Conservation (phyloP, 2,888 invertebrate genomes). For the Synanthedon andrenaeformis region DNA sequence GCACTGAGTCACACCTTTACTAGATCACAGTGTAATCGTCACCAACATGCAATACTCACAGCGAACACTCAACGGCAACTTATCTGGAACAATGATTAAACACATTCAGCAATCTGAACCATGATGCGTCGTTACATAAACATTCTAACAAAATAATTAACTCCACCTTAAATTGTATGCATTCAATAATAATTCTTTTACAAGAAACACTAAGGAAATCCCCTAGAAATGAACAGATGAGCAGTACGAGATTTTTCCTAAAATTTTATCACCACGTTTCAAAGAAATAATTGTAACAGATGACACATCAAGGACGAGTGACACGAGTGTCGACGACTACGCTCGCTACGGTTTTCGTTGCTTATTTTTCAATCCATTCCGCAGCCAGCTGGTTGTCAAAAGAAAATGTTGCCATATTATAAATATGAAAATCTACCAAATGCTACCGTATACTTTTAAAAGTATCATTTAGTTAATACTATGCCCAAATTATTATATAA, state of each 20-base stretch:
- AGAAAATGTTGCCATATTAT: conserved; percentile 40
- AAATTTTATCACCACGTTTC: conserved; percentile 37
- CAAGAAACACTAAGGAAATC: conserved; percentile 3
- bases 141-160: conserved; percentile 47
- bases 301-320: conserved; percentile 64
- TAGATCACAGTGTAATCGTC: conserved; percentile 23
- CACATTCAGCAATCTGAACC: conserved; percentile 48
- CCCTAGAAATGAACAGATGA: conserved; percentile 7
- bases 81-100: conserved; percentile 63
- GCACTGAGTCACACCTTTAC: conserved; percentile 16
- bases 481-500: too few species aligned
- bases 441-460: too few species aligned
- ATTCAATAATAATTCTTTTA: neutral
- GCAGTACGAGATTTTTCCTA: conserved; percentile 14
- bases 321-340: conserved; percentile 25
- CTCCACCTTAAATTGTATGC: conserved; percentile 24
- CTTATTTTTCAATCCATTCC: conserved; percentile 57
- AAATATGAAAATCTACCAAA: conserved; percentile 3
- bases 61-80: conserved; percentile 30
- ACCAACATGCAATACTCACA: conserved; percentile 21
- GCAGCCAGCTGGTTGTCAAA: conserved; percentile 64
- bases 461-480: too few species aligned
- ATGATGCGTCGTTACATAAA: conserved; percentile 61
- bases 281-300: conserved; percentile 50
- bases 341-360: conserved; percentile 26